These are phyloP conservation scores for Eurystomus glaucurus DNA, from an alignment of 2,797 vertebrate species.

Conservation along the genomic window DNA sequence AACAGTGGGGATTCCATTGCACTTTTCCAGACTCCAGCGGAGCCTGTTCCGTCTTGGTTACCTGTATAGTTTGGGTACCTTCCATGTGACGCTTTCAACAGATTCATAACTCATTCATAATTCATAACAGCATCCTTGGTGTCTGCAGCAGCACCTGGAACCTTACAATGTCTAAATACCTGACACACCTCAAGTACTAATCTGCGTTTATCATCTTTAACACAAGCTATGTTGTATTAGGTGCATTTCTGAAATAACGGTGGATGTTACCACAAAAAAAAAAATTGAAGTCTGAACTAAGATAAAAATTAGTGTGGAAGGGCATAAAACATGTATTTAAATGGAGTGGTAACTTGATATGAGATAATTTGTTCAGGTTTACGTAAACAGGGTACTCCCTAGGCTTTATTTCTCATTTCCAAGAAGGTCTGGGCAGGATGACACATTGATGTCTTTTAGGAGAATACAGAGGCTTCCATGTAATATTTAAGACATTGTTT, in stretches of 20 bases:
- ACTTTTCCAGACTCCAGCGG: neutral
- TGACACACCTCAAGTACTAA: neutral
- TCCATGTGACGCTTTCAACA: neutral
- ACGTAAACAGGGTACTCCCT: conserved; percentile 37
- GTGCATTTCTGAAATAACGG: neutral
- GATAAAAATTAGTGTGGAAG: neutral
- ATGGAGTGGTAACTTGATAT: conserved; percentile 24
- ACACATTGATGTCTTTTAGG: conserved; percentile 61
- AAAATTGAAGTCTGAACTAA: neutral
- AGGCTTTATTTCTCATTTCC: conserved; percentile 71
- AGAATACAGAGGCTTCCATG: conserved; percentile 57
- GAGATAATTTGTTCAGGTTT: conserved; percentile 64
- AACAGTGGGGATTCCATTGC: neutral
- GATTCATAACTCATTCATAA: neutral
- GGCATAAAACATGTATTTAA: conserved; percentile 12
- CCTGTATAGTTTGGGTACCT: neutral
- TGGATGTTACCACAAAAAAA: neutral
- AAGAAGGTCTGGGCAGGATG: conserved; percentile 39
- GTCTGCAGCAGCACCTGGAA: neutral
- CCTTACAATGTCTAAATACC: neutral
- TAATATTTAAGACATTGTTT: conserved; percentile 60
- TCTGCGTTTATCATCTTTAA: neutral
- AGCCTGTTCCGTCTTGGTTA: neutral
- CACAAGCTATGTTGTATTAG: neutral
- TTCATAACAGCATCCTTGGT: neutral